Evolutionary conservation across 2,888 invertebrate genomes (phyloP), one percentile per base, ranked within the genome.

Genomic region (Microdon myrmicae): DNA sequence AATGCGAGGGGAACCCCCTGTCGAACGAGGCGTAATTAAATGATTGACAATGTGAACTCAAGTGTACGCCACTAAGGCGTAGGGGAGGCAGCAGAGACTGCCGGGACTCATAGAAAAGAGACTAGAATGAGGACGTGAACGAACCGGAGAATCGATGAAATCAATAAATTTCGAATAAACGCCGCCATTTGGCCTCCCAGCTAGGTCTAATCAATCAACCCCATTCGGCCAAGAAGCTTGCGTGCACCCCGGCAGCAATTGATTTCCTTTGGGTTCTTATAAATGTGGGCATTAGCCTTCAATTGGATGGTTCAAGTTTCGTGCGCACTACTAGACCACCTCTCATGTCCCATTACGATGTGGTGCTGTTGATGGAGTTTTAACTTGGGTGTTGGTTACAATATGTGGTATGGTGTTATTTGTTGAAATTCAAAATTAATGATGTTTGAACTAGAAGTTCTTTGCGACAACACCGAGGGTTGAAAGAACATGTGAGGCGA

Each of bases 201-300:
- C 47, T 41, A 22, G 64, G 64, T 64, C 58, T 43, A 64, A 64
- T 64, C 64, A 64, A 64, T 64, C 64, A 64, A 64, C 64, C 64
- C 58, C 58, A 17, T 43, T 58, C 37, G 43, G 64, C 45, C 58
- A 28, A 41, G 47, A 58, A 58, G 64, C 45, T 64, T 58, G 64
- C 58, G 64, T 64, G 64, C 58, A 19, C 38, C 49, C 22, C 39
- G 31, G 58, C 37, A 51, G 64, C 58, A 64, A 64, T 64, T 64
- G 64, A 64, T 64, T 64, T 64, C 25, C 34, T 38, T 44, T 16
- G 39, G 45, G 41, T 53, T 19, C 31, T 41, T 58, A 53, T 47
- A 64, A 58, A 43, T 53, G 58, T 47, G n/a, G n/a, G 35, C 37
- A 47, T 64, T 56, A 58, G 64, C 47, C 64, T 64, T 58, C 25